A percentile compares a stretch with the other conserved stretches of the same genome.
Evolutionary conservation across 2,113 vertebrate species (phyloP).

Genomic region (Pteronura brasiliensis): DNA sequence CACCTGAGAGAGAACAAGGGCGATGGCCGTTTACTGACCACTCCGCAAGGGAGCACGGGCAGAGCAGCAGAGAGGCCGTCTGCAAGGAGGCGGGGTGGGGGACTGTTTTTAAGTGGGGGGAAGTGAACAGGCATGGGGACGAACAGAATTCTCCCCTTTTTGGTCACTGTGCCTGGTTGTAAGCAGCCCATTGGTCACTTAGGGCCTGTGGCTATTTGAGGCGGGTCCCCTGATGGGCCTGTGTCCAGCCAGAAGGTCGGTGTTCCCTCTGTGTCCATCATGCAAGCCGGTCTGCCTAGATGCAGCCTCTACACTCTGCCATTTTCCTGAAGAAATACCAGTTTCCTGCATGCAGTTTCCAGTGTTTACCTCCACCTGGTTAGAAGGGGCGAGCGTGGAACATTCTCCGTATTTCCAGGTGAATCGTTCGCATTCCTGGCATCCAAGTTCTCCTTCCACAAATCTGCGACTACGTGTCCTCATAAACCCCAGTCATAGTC

Average conservation of each 20-base stretch:
- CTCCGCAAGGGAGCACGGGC: not conserved
- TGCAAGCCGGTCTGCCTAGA: not conserved
- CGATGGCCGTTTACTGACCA: not conserved
- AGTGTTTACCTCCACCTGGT: not conserved
- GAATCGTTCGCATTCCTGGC: not conserved
- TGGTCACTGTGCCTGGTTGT: not conserved
- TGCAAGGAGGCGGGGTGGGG: not conserved
- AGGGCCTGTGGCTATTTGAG: not conserved
- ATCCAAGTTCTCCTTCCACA: constrained; percentile 85
- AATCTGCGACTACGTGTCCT: constrained; percentile 83
- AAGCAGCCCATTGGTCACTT: not conserved
- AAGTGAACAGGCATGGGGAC: not conserved
- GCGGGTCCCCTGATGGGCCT: not conserved
- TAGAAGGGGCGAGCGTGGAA: not conserved
- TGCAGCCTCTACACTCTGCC: too few species aligned
- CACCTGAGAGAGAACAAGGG: not conserved
- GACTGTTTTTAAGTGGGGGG: not conserved
- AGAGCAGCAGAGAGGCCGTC: not conserved
- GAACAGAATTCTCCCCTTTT: not conserved
- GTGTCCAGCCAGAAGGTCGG: not conserved
- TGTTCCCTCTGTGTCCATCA: not conserved
- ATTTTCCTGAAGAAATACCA: not conserved
- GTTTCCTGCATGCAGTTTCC: not conserved
- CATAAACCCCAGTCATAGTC: constrained; percentile 81
- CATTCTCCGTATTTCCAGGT: not conserved